Percentiles rank a stretch among this genome's conserved stretches.
phyloP scores from a whole-genome alignment of 2,888 invertebrate genomes.

The Drosophila barbarae region DNA sequence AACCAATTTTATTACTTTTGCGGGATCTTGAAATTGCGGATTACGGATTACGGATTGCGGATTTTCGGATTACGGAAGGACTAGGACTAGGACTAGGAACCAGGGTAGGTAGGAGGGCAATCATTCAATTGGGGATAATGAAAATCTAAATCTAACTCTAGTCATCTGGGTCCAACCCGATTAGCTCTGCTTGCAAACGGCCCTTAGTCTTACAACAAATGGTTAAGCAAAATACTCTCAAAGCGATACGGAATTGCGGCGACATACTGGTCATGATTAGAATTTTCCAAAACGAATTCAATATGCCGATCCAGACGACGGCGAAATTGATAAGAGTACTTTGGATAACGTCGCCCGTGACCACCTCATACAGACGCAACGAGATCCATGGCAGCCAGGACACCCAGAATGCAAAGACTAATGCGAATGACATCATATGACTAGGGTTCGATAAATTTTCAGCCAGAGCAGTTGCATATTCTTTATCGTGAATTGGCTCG shows the following conservation, averaged over 20 bases:
- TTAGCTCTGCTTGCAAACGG: conserved; percentile 90
- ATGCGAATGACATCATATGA: conserved; percentile 96
- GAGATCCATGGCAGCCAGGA: conserved; percentile 96
- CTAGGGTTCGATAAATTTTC: conserved; percentile 96
- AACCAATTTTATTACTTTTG: conserved; percentile 47
- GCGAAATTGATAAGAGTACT: conserved; percentile 93
- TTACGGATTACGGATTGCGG: neutral
- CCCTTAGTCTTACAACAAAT: conserved; percentile 93
- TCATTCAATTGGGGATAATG: conserved; percentile 23
- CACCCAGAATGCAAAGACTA: conserved; percentile 93
- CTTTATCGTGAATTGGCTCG: conserved; percentile 93
- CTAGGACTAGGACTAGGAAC: neutral
- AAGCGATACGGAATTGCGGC: conserved; percentile 94
- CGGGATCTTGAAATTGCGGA: conserved; percentile 26
- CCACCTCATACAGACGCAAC: conserved; percentile 88
- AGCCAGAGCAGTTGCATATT: conserved; percentile 93
- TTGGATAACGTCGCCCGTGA: conserved; percentile 84
- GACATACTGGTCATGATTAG: conserved; percentile 93
- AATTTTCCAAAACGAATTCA: conserved; percentile 97
- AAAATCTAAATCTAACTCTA: conserved; percentile 81
- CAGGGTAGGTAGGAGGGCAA: neutral
- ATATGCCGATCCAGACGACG: conserved; percentile 95
- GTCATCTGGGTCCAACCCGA: conserved; percentile 93
- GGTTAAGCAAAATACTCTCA: conserved; percentile 92
- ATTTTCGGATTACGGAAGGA: conserved; percentile 1